A percentile compares a stretch with the other conserved stretches of the same genome.
Conservation (phyloP, 2,797 vertebrate genomes). For the Manis pentadactyla region DNA sequence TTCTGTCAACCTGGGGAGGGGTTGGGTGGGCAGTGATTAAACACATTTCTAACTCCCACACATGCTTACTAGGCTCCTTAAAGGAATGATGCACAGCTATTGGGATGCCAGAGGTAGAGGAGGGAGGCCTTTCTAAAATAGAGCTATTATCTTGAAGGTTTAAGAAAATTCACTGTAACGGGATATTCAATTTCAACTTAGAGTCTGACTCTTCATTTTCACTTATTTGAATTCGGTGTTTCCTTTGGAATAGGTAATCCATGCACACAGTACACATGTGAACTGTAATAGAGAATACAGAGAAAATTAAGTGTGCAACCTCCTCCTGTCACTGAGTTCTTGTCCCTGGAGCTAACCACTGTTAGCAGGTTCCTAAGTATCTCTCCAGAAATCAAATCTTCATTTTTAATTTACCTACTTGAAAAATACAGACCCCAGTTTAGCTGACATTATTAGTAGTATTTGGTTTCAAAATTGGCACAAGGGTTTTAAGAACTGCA, state of each 20-base stretch:
- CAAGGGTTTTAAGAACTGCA: background rate
- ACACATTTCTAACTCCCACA: conserved; percentile 59
- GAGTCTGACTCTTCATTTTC: conserved; percentile 22
- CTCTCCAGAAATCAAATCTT: background rate
- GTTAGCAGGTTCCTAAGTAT: background rate
- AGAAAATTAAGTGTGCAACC: background rate
- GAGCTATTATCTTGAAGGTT: background rate
- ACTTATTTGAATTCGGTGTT: background rate
- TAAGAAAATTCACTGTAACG: background rate
- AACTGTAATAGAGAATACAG: background rate
- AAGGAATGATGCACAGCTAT: background rate
- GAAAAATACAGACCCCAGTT: background rate
- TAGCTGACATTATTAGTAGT: conserved; percentile 6
- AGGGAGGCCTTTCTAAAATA: background rate
- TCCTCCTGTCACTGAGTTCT: background rate
- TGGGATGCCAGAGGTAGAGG: background rate
- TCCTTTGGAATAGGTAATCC: background rate
- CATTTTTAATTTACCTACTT: background rate
- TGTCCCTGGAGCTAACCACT: background rate
- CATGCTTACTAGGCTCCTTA: conserved; percentile 1
- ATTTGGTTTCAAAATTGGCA: background rate
- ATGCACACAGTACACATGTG: background rate
- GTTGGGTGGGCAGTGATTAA: background rate
- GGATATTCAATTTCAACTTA: conserved; percentile 8
- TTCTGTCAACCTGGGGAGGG: conserved; percentile 58